Evolutionary conservation across 2,888 invertebrate genomes (phyloP).

Genomic region (Zhuqinia jingwanae): DNA sequence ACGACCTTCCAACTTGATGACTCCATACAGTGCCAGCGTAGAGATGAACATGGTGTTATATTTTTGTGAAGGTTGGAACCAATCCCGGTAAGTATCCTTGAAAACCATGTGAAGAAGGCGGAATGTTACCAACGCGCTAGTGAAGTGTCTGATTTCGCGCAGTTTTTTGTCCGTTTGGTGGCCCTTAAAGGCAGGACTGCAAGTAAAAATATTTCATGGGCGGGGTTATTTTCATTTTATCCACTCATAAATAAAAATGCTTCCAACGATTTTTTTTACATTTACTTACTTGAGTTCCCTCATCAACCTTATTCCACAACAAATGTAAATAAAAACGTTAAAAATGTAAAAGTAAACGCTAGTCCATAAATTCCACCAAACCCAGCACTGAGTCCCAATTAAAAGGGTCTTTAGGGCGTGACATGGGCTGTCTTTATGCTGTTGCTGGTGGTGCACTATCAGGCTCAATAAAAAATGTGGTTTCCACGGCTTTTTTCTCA

Average conservation of each 20-base stretch:
- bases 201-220: too few relatives aligned
- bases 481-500: conserved; percentile 24
- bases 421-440: too few relatives aligned
- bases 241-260: too few relatives aligned
- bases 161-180: not conserved
- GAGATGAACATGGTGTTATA: conserved; percentile 5
- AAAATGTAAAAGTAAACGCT: conserved; percentile 50
- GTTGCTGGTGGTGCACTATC: conserved; percentile 4
- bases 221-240: too few relatives aligned
- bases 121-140: not conserved
- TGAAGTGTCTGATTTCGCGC: not conserved
- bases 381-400: conserved; percentile 42
- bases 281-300: conserved; percentile 47
- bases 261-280: too few relatives aligned
- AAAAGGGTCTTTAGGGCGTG: not conserved
- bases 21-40: conserved; percentile 8
- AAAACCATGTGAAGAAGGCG: not conserved
- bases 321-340: conserved; percentile 33
- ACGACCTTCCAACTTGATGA: conserved; percentile 1
- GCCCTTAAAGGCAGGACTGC: not conserved
- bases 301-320: conserved; percentile 14
- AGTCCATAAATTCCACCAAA: conserved; percentile 49
- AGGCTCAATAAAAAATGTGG: conserved; percentile 47
- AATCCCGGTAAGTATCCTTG: conserved; percentile 14
- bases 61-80: conserved; percentile 31